Base-by-base conservation (phyloP, 2,888 invertebrate species). In the Aleiodes leptofemur region DNA sequence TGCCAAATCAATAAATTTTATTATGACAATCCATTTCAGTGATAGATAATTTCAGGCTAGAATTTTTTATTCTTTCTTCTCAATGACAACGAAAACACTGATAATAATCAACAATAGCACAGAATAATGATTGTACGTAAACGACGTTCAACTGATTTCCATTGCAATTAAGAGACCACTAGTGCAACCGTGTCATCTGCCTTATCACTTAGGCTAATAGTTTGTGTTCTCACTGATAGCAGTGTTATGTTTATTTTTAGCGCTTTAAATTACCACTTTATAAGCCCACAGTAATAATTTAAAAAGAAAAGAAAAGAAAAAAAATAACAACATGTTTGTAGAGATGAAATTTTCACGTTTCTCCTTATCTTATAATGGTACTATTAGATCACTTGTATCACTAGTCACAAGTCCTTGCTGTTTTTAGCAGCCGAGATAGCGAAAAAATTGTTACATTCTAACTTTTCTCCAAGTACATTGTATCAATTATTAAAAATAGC, bases 221-320 rank as follows among this genome's bases (percentile, higher is more conserved):
- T 86, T 85, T 87, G 85, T 87, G 86, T 86, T 82, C 86, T 84
- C 85, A 87, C 83, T 80, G 87, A 88, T 87, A 87, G 87, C 82
- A 80, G 29, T 23, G 23, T 14, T 8, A 48, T 64, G 43, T 43
- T 61, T 64, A 13, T 64, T 43, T 48, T 64, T 14, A n/a, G 6
- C 61, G 61, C 14, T 61, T 61, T 38, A 43, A 38, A 61, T 61
- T 61, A 61, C 34, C 43, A 34, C 14, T 38, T 34, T 14, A 38
- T 61, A 61, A 61, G 31, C 31, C 61, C 43, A 61, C 38, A 31
- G 16, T 14, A 43, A 11, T 34, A 34, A 34, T 34, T 34, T 6
- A 34, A 34, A 4, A 34, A 34, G 1, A 34, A 34, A 34, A 34
- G 4, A 6, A 34, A 34, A 34, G 23, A 23, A 34, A 34, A 34